Conservation (phyloP, 1,140 invertebrate species). For the Periplaneta americana region DNA sequence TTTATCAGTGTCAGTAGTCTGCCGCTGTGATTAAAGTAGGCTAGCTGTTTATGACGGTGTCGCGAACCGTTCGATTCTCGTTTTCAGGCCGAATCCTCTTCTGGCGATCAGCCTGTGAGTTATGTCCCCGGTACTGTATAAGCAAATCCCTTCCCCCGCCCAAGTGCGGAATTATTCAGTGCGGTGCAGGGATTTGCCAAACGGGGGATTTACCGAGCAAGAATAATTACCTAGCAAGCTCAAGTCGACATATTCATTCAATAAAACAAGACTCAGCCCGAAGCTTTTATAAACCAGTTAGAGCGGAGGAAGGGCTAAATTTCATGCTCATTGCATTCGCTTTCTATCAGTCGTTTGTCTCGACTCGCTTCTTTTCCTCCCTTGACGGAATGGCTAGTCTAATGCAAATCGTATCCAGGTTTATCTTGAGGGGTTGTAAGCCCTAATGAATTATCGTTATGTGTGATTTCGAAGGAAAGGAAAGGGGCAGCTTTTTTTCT, state of each 20-base stretch:
- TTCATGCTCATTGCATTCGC: neutral
- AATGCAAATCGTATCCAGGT: neutral
- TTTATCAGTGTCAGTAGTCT: no score
- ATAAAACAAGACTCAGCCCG: neutral
- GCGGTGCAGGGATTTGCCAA: neutral
- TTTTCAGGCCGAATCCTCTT: no score
- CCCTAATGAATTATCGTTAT: neutral
- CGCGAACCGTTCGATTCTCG: neutral
- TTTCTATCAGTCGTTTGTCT: neutral
- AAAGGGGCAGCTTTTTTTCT: neutral
- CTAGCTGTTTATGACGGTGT: no score
- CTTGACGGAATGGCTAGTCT: no score
- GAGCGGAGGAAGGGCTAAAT: neutral
- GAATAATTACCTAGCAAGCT: neutral
- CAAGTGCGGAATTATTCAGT: neutral
- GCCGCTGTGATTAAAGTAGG: no score
- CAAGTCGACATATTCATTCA: neutral
- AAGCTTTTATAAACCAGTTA: neutral
- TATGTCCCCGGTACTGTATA: neutral
- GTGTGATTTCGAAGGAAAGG: neutral
- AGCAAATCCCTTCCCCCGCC: neutral
- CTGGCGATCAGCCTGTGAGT: neutral
- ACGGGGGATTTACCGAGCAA: neutral
- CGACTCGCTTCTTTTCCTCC: neutral
- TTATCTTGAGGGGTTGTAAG: neutral